Conservation (phyloP, 1,140 invertebrate species). For the Cotesia vestalis region DNA sequence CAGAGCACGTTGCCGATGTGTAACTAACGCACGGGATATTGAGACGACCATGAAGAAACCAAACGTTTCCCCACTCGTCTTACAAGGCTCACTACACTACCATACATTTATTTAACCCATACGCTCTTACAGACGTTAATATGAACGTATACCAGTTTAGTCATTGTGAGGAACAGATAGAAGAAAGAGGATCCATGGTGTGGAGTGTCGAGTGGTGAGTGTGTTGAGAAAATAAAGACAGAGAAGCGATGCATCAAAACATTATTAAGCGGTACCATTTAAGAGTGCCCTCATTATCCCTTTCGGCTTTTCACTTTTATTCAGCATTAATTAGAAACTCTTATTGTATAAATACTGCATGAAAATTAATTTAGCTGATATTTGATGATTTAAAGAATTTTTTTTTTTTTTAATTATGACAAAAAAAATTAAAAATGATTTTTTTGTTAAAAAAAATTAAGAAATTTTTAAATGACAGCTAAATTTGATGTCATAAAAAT, state of each 20-base stretch:
- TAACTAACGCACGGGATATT: constrained; percentile 36
- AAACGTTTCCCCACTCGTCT: constrained; percentile 27
- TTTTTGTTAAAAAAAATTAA: too few species aligned
- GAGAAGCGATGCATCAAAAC: constrained; percentile 15
- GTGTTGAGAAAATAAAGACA: constrained; percentile 14
- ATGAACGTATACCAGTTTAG: too few species aligned
- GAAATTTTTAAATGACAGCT: too few species aligned
- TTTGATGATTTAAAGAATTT: too few species aligned
- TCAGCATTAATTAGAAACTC: constrained; percentile 11
- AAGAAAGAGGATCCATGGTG: neutral
- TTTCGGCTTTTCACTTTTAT: neutral
- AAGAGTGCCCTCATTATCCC: constrained; percentile 1
- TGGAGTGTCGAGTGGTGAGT: too few species aligned
- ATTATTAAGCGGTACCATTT: neutral
- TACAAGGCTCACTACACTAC: constrained; percentile 4
- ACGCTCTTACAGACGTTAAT: too few species aligned
- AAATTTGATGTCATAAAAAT: too few species aligned
- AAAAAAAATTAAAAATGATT: too few species aligned
- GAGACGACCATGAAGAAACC: constrained; percentile 33
- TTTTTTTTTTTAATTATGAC: too few species aligned
- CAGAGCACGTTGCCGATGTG: constrained; percentile 33
- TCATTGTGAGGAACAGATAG: too few species aligned
- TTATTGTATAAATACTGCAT: neutral
- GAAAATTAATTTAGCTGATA: neutral
- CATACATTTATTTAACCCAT: too few species aligned